A percentile compares a stretch with the other conserved stretches of the same genome.
phyloP scores from a whole-genome alignment of 2,888 invertebrate species.

The Catotricha subobsoleta region DNA sequence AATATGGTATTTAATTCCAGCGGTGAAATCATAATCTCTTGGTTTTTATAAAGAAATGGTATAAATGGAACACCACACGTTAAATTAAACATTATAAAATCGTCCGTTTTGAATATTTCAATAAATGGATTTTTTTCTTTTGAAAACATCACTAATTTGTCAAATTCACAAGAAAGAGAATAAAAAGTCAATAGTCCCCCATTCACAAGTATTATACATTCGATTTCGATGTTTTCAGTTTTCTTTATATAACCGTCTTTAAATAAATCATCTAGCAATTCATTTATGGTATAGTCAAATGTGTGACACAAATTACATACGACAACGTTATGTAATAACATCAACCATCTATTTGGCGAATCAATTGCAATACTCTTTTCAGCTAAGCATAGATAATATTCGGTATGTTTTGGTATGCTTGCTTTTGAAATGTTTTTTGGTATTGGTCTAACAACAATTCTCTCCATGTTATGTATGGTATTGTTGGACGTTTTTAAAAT shows the following conservation, averaged over 20 bases:
- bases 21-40: background rate
- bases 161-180: background rate
- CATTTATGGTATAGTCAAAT: background rate
- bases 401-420: background rate
- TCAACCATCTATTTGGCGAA: background rate
- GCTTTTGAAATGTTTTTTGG: background rate
- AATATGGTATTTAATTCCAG: background rate
- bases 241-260: background rate
- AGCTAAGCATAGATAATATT: background rate
- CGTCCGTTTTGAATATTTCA: background rate
- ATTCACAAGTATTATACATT: background rate
- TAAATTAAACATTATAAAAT: background rate
- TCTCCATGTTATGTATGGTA: background rate
- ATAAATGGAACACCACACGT: background rate
- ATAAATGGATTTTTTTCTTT: background rate
- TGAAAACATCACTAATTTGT: background rate
- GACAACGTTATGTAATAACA: background rate
- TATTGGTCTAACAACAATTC: background rate
- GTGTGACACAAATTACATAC: background rate
- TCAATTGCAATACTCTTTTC: background rate
- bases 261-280: background rate
- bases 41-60: background rate
- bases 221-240: background rate
- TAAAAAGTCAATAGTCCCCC: background rate
- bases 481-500: background rate